These are phyloP conservation scores for Yponomeuta evonymella DNA, from an alignment of 2,888 invertebrate species.

Conservation along the genomic window DNA sequence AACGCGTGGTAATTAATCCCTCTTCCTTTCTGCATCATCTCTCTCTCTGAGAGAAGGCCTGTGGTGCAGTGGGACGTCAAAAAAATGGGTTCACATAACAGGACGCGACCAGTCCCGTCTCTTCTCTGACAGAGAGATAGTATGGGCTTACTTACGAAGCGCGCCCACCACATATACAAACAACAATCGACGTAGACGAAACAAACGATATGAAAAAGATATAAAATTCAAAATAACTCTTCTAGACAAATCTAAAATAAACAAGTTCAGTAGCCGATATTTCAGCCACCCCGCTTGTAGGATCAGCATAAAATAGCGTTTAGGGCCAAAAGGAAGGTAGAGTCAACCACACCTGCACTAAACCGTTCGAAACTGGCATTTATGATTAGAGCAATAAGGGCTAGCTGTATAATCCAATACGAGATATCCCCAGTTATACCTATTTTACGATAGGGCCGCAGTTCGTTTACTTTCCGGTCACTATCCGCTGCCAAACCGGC, in stretches of 20 bases:
- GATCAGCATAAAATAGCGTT: background rate
- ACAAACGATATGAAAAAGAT: background rate
- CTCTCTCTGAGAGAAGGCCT: too few species aligned
- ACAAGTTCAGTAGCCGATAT: background rate
- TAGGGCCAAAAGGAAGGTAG: background rate
- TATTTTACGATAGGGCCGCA: conserved; percentile 1
- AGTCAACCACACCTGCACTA: background rate
- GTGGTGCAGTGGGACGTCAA: too few species aligned
- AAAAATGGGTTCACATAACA: too few species aligned
- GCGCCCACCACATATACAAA: too few species aligned
- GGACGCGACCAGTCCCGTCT: too few species aligned
- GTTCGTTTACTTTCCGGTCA: background rate
- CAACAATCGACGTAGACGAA: too few species aligned
- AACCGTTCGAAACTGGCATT: background rate
- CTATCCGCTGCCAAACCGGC: background rate
- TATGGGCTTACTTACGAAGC: too few species aligned
- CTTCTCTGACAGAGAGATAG: too few species aligned
- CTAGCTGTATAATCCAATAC: background rate
- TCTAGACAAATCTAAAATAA: background rate
- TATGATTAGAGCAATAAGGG: background rate
- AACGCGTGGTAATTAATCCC: too few species aligned
- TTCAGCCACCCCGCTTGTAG: background rate
- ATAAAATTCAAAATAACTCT: background rate
- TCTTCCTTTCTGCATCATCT: too few species aligned
- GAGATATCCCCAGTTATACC: background rate